Conservation (phyloP, 2,888 invertebrate genomes). For the Barypeithes pellucidus region DNA sequence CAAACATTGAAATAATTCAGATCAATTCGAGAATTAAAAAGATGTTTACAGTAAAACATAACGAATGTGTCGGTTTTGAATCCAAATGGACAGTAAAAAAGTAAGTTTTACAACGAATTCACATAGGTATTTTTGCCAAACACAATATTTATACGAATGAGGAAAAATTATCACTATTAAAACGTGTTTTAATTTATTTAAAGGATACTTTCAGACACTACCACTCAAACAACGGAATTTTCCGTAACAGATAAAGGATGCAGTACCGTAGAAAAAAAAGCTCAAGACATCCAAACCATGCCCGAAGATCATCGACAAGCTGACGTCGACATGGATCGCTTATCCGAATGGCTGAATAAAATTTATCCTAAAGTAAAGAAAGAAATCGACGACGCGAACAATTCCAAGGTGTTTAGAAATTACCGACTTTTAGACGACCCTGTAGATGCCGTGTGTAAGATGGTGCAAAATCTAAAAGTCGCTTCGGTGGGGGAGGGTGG, state of each 20-base stretch:
- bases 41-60: slow-evolving; percentile 70
- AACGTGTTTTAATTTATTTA: slow-evolving; percentile 19
- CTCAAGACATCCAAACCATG: slow-evolving; percentile 69
- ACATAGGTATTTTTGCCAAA: too few species aligned
- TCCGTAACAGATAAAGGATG: slow-evolving; percentile 61
- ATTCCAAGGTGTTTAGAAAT: slow-evolving; percentile 65
- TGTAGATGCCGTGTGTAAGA: slow-evolving; percentile 60
- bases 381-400: slow-evolving; percentile 69
- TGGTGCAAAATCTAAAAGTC: slow-evolving; percentile 63
- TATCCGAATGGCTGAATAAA: slow-evolving; percentile 71
- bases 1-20: slow-evolving; percentile 31
- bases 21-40: slow-evolving; percentile 9
- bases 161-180: too few species aligned
- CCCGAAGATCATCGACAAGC: slow-evolving; percentile 39
- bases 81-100: slow-evolving; percentile 70
- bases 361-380: slow-evolving; percentile 71
- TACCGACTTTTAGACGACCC: slow-evolving; percentile 58
- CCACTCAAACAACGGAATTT: slow-evolving; percentile 65
- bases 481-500: slow-evolving; percentile 40
- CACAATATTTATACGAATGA: too few species aligned
- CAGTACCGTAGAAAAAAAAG: slow-evolving; percentile 63
- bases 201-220: slow-evolving; percentile 62
- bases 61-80: slow-evolving; percentile 71
- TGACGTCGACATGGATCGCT: slow-evolving; percentile 69
- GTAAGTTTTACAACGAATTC: slow-evolving; percentile 58